These are phyloP conservation scores for Masticophis lateralis DNA, from an alignment of 2,797 vertebrate genomes.

Conservation along the genomic window DNA sequence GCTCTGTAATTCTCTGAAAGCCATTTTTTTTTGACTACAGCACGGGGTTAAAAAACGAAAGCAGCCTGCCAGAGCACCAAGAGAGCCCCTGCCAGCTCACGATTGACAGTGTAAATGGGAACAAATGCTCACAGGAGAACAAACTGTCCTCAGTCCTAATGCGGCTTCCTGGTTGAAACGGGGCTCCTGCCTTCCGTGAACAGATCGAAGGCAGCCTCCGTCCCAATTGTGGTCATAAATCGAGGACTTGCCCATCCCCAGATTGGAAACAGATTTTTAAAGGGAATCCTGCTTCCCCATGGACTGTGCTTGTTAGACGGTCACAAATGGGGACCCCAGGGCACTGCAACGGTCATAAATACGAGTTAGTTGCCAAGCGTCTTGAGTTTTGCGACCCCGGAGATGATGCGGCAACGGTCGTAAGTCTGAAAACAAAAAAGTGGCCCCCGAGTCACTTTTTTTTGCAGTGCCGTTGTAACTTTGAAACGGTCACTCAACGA, in stretches of 20 bases:
- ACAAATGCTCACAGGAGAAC: not conserved
- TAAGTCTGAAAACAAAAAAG: not conserved
- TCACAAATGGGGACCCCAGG: no score
- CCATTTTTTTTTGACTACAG: not conserved
- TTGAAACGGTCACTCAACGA: not conserved
- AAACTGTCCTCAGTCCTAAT: not conserved
- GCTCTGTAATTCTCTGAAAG: not conserved
- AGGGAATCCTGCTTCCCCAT: no score
- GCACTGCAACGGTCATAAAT: not conserved
- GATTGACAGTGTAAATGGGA: not conserved
- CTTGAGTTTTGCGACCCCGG: not conserved
- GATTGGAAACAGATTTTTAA: no score
- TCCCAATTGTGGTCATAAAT: accelerated
- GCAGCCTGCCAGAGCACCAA: not conserved
- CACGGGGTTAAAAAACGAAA: not conserved
- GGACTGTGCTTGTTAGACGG: not conserved
- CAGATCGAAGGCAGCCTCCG: accelerated
- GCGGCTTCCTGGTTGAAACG: not conserved
- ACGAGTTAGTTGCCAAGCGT: not conserved
- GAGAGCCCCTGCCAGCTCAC: not conserved
- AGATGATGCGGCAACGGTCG: no score
- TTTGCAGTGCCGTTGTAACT: not conserved
- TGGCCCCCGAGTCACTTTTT: not conserved
- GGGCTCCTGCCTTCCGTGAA: not conserved
- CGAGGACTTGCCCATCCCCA: no score